Conservation (phyloP, 2,797 vertebrate species). For the Nyctibius grandis region DNA sequence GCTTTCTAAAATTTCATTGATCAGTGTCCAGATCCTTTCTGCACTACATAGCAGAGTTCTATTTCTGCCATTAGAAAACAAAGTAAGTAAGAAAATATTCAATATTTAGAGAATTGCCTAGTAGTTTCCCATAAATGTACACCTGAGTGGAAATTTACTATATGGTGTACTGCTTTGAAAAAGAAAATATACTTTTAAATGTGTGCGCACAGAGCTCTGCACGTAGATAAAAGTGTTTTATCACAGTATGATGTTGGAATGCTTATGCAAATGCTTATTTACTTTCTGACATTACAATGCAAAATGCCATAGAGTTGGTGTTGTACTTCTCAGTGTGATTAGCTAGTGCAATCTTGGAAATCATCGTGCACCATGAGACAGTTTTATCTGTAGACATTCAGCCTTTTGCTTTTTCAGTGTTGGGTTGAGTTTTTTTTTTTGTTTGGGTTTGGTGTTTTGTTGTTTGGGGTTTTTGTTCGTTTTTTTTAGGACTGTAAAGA, state of each 20-base stretch:
- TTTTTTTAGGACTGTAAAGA: neutral
- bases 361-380: neutral
- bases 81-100: neutral
- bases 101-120: neutral
- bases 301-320: neutral
- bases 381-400: neutral
- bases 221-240: neutral
- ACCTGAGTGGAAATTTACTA: neutral
- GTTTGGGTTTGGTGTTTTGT: neutral
- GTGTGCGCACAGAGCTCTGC: conserved; percentile 10
- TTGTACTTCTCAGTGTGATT: neutral
- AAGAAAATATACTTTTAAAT: neutral
- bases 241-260: neutral
- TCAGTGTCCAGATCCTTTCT: neutral
- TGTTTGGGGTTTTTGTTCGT: neutral
- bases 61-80: conserved; percentile 32
- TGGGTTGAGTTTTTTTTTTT: neutral
- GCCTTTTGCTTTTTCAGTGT: neutral
- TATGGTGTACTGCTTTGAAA: neutral
- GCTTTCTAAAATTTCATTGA: neutral
- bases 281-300: neutral
- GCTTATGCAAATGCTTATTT: neutral
- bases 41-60: neutral
- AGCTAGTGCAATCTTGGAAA: neutral
- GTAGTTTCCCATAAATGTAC: neutral